Conservation (phyloP, 1,140 invertebrate species). For the Cotesia glomerata region DNA sequence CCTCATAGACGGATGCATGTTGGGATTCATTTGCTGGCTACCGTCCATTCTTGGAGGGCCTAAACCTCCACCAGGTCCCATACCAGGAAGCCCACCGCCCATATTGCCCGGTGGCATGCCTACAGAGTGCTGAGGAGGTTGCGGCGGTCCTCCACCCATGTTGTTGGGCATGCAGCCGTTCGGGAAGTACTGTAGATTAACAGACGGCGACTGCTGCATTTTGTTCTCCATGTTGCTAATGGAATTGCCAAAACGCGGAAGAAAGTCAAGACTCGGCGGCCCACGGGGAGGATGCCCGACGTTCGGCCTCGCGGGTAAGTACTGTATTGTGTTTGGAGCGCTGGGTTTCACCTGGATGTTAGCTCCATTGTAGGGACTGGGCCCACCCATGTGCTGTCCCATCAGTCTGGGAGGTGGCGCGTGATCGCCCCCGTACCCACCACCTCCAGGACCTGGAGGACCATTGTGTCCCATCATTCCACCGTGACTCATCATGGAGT, state of each 20-base stretch:
- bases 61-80: slow-evolving; percentile 29
- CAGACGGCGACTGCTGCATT: slow-evolving; percentile 68
- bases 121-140: too few relatives aligned
- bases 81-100: slow-evolving; percentile 31
- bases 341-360: slow-evolving; percentile 94
- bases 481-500: slow-evolving; percentile 60
- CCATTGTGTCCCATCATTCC: slow-evolving; percentile 67
- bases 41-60: slow-evolving; percentile 47
- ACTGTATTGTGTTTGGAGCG: slow-evolving; percentile 97
- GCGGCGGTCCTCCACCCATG: slow-evolving; percentile 47
- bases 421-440: slow-evolving; percentile 43
- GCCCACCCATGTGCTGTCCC: slow-evolving; percentile 59
- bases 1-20: slow-evolving; percentile 59
- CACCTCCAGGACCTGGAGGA: slow-evolving; percentile 39
- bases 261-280: slow-evolving; percentile 90
- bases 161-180: slow-evolving; percentile 60
- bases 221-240: slow-evolving; percentile 75
- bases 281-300: slow-evolving; percentile 72
- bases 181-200: slow-evolving; percentile 80
- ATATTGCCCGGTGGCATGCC: slow-evolving; percentile 45
- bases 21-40: slow-evolving; percentile 49
- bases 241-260: slow-evolving; percentile 86
- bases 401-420: slow-evolving; percentile 59
- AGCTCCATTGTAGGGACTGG: slow-evolving; percentile 78
- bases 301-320: slow-evolving; percentile 89